Evolutionary conservation across 2,888 invertebrate species (phyloP).

Genomic region (Metacarcinus magister): DNA sequence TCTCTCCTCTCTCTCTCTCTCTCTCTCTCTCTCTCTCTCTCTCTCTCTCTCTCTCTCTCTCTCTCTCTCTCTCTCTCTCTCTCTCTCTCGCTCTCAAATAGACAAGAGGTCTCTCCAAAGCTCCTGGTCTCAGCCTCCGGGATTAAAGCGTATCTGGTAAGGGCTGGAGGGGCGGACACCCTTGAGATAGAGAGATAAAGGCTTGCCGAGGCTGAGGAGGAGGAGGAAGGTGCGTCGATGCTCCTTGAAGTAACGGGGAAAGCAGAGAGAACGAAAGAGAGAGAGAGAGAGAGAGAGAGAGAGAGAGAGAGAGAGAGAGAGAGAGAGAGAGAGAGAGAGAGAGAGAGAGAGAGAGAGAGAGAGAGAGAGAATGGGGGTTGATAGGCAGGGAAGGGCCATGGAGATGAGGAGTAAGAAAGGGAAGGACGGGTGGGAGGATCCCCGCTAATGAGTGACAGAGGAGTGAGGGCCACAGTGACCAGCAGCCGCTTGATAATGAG

Average conservation of each 20-base stretch:
- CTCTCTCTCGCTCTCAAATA: background rate
- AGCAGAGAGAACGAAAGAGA: background rate
- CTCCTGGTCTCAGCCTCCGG: background rate
- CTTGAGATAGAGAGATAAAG: background rate
- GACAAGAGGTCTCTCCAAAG: no score
- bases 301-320: no score
- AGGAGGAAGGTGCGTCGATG: background rate
- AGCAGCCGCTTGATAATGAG: constrained; percentile 26
- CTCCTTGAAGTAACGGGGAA: background rate
- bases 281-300: background rate
- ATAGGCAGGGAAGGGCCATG: background rate
- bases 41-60: background rate
- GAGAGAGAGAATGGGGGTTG: background rate
- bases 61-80: background rate
- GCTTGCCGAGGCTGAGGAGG: background rate
- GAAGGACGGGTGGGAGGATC: background rate
- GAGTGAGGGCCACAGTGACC: background rate
- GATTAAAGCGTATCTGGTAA: background rate
- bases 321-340: no score
- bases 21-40: background rate
- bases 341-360: background rate
- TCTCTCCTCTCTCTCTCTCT: background rate
- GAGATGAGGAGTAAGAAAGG: constrained; percentile 22
- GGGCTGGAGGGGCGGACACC: background rate
- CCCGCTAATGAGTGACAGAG: constrained; percentile 8